These are phyloP conservation scores for Proteles cristata DNA, from an alignment of 2,113 vertebrate species.

Conservation along the genomic window DNA sequence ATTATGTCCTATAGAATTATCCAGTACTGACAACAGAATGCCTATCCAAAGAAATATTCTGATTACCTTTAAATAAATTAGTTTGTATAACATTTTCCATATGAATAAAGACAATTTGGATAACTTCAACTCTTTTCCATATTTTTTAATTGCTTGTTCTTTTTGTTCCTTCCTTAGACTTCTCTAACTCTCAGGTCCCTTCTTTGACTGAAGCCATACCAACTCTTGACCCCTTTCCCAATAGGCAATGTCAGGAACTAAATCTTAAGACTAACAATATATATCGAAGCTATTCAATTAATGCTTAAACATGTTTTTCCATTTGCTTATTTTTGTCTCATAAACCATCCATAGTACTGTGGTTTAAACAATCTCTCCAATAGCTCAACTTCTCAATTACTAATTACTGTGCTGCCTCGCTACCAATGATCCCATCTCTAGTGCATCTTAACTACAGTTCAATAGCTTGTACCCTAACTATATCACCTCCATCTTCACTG, in stretches of 20 bases:
- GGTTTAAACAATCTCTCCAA: neutral
- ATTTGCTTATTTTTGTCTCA: neutral
- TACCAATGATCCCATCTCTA: neutral
- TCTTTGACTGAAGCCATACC: neutral
- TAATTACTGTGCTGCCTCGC: neutral
- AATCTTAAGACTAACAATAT: neutral
- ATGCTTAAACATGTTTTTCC: neutral
- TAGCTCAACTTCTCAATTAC: neutral
- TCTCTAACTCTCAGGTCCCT: neutral
- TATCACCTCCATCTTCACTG: neutral
- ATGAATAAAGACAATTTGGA: neutral
- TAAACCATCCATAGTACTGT: neutral
- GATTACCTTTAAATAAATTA: neutral
- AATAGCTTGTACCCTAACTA: neutral
- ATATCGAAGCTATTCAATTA: neutral
- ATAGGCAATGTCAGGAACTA: neutral
- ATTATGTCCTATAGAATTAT: neutral
- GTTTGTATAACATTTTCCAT: neutral
- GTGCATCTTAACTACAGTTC: neutral
- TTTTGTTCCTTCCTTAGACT: neutral
- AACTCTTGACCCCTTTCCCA: neutral
- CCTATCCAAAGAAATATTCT: neutral
- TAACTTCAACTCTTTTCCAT: neutral
- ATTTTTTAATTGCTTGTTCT: neutral
- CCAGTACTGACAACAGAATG: neutral